Conservation (phyloP, 2,797 vertebrate genomes). For the Manis pentadactyla region DNA sequence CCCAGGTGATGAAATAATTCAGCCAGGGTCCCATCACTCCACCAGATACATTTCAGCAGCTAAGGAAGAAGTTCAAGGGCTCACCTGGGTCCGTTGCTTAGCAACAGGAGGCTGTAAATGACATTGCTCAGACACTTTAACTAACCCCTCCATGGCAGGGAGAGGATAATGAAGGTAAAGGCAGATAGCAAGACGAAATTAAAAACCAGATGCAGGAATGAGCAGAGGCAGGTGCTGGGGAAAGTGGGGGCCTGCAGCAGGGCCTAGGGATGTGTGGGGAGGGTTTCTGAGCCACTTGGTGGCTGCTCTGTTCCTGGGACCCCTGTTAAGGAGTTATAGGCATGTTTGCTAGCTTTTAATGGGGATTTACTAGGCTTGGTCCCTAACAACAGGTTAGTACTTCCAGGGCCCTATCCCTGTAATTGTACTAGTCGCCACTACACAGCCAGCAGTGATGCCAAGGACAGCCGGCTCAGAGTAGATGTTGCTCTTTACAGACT, state of each 20-base stretch:
- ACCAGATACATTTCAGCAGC: slow-evolving; percentile 56
- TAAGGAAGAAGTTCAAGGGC: slow-evolving; percentile 77
- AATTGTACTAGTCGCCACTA: slow-evolving; percentile 31
- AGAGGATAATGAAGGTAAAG: slow-evolving; percentile 76
- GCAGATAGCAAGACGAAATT: slow-evolving; percentile 49
- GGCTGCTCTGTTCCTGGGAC: not conserved
- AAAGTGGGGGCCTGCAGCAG: not conserved
- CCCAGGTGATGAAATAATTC: slow-evolving; percentile 68
- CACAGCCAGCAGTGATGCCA: not conserved
- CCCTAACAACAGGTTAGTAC: not conserved
- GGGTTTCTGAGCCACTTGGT: not conserved
- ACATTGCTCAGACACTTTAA: slow-evolving; percentile 74
- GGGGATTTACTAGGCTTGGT: not conserved
- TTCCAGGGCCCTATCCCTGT: not conserved
- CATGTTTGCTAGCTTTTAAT: not conserved
- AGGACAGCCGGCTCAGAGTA: not conserved
- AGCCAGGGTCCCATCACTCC: slow-evolving; percentile 38
- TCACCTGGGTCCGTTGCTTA: slow-evolving; percentile 83
- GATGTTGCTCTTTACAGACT: not conserved
- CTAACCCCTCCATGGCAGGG: slow-evolving; percentile 70
- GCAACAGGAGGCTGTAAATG: slow-evolving; percentile 80
- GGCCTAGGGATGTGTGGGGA: not conserved
- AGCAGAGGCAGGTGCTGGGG: not conserved
- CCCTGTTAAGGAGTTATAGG: not conserved
- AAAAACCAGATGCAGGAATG: slow-evolving; percentile 10